Evolutionary conservation across 2,888 invertebrate species (phyloP).

Genomic region (Caradrina kadenii): DNA sequence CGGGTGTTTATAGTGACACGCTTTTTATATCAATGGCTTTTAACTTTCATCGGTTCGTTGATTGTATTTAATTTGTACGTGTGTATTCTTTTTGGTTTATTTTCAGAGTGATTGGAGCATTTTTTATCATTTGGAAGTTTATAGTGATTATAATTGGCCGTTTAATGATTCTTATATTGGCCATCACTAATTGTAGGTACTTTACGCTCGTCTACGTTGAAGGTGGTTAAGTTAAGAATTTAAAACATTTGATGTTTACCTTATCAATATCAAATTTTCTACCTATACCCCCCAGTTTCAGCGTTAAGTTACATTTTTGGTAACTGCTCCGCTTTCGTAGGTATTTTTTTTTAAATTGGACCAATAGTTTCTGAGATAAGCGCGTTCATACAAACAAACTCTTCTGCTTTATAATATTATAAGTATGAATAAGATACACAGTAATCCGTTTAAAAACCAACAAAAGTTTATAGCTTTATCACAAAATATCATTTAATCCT

Average conservation of each 20-base stretch:
- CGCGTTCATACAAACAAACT: no score
- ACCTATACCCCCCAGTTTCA: no score
- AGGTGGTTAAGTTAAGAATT: conserved; percentile 20
- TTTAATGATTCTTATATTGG: conserved; percentile 45
- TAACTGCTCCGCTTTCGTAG: no score
- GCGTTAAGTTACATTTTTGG: no score
- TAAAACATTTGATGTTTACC: conserved; percentile 31
- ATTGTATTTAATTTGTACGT: conserved; percentile 60
- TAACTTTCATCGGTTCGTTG: conserved; percentile 58
- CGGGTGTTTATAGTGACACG: conserved; percentile 79
- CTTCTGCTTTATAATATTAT: no score
- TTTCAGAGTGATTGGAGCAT: conserved; percentile 48
- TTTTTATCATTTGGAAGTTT: conserved; percentile 62
- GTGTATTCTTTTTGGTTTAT: conserved; percentile 48
- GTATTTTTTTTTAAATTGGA: no score
- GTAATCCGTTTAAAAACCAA: conserved; percentile 32
- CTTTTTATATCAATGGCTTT: conserved; percentile 75
- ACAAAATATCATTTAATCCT: conserved; percentile 21
- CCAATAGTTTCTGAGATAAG: no score
- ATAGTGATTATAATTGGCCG: conserved; percentile 59
- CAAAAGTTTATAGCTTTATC: conserved; percentile 17
- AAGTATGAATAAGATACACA: no score
- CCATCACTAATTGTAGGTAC: conserved; percentile 24
- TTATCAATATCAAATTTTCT: conserved; percentile 4
- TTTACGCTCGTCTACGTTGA: conserved; percentile 24